Evolutionary conservation across 2,888 invertebrate genomes (phyloP).

Genomic region (Agrypnus murinus): DNA sequence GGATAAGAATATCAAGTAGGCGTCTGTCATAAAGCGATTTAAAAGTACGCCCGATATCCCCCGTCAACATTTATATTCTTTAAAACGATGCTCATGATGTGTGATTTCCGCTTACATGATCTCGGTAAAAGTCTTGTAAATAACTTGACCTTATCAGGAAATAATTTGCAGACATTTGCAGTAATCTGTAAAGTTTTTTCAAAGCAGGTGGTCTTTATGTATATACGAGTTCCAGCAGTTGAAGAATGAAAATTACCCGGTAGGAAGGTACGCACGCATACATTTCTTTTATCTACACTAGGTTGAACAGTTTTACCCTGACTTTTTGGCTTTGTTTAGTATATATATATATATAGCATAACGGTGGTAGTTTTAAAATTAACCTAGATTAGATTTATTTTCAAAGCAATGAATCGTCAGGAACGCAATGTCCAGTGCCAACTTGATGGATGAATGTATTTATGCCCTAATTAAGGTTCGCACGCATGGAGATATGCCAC

Average conservation of each 20-base stretch:
- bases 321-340: conserved; percentile 12
- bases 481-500: conserved; percentile 62
- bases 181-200: conserved; percentile 48
- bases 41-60: conserved; percentile 37
- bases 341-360: conserved; percentile 8
- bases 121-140: conserved; percentile 30
- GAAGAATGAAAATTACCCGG: conserved; percentile 5
- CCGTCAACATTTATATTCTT: conserved; percentile 38
- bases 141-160: conserved; percentile 42
- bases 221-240: neutral
- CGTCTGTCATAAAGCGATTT: conserved; percentile 29
- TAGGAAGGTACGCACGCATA: neutral
- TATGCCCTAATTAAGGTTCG: conserved; percentile 64
- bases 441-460: conserved; percentile 68
- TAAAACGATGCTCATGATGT: conserved; percentile 33
- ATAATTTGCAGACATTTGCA: conserved; percentile 37
- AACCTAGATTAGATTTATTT: conserved; percentile 61
- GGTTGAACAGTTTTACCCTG: conserved; percentile 3
- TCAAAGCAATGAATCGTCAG: conserved; percentile 63
- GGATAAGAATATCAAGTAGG: conserved; percentile 35
- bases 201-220: conserved; percentile 53
- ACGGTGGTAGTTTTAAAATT: conserved; percentile 56
- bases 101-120: conserved; percentile 44
- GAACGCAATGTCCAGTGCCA: conserved; percentile 66
- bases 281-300: conserved; percentile 6